Evolutionary conservation across 2,888 invertebrate species (phyloP), one percentile per base, ranked within the genome.

Genomic region (Galeopsomyia nigrocyanea): DNA sequence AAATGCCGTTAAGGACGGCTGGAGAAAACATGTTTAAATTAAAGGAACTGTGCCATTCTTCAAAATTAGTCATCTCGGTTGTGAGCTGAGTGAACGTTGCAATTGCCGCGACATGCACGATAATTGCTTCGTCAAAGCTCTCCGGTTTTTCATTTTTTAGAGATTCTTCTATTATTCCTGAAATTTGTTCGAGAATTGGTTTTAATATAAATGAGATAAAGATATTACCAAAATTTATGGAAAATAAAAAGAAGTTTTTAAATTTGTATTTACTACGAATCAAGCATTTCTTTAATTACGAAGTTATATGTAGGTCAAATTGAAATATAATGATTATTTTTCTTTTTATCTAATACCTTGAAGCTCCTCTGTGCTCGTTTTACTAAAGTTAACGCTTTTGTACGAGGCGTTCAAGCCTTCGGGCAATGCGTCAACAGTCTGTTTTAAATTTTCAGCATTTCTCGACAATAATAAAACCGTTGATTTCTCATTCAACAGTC

Each of bases 41-140:
- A 82, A 89, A 95, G 84, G 94, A 94, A 50, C 89, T 84, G 66
- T 90, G 88, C 89, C 95, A 90, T 58, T 88, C 88, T 0, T 88
- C 84, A 0, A 91, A 84, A 83, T 94, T 88, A 0, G 89, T 89
- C 82, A 94, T 88, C 50, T 93, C 90, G 17, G 87, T 88, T 0
- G 93, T 90, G 67, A 88, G 88, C 77, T 92, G 89, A 0, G 90
- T 84, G 47, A 94, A 84, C 81, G 92, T 91, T 9, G 97, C 97
- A 26, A 95, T 84, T 0, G 93, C 91, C 0, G 95, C 98, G 3
- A 94, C 96, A 83, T 98, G 97, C 76, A 98, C 90, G 53, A 97
- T 90, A 3, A 96, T 83, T 5, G 90, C 90, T 51, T 90, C 89
- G 50, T 92, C 90, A 81, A 93, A 94, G 49, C 89, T 87, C 0